Conservation (phyloP, 2,888 invertebrate genomes). For the Scaptomyza polygonia region DNA sequence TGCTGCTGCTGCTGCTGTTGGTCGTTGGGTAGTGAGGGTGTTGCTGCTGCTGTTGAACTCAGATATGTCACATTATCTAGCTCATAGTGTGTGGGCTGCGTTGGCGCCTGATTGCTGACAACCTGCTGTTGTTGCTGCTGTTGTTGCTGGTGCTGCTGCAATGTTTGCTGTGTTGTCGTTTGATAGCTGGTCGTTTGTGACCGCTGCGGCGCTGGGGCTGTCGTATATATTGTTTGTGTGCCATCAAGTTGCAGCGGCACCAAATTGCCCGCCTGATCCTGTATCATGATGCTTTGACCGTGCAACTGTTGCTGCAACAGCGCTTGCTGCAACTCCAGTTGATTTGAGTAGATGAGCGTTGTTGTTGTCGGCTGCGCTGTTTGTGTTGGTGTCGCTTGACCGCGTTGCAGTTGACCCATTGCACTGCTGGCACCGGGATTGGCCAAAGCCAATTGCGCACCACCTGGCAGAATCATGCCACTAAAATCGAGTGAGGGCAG, state of each 20-base stretch:
- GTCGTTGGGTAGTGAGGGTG: conserved; percentile 73
- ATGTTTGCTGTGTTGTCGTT: conserved; percentile 68
- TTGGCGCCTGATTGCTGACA: conserved; percentile 54
- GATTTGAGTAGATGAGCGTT: conserved; percentile 82
- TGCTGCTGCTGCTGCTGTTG: conserved; percentile 67
- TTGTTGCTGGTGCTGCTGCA: conserved; percentile 60
- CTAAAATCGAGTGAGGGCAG: conserved; percentile 82
- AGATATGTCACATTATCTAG: conserved; percentile 82
- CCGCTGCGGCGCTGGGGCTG: conserved; percentile 60
- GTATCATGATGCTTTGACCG: conserved; percentile 83
- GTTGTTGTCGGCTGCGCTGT: conserved; percentile 62
- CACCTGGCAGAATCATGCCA: conserved; percentile 83
- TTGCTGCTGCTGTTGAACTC: conserved; percentile 75
- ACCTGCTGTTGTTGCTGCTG: conserved; percentile 54
- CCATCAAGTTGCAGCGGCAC: conserved; percentile 82
- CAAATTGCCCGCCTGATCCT: conserved; percentile 82
- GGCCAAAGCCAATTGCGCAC: conserved; percentile 81
- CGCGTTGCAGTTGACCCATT: conserved; percentile 65
- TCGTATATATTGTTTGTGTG: conserved; percentile 80
- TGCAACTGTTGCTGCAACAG: conserved; percentile 82
- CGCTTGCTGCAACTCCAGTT: conserved; percentile 82
- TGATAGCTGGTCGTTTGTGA: conserved; percentile 61
- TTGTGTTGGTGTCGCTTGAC: conserved; percentile 57
- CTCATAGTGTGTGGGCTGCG: conserved; percentile 80
- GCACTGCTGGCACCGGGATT: conserved; percentile 80